Evolutionary conservation across 2,888 invertebrate species (phyloP), one percentile per base, ranked within the genome.

Genomic region (Slavum lentiscoides): DNA sequence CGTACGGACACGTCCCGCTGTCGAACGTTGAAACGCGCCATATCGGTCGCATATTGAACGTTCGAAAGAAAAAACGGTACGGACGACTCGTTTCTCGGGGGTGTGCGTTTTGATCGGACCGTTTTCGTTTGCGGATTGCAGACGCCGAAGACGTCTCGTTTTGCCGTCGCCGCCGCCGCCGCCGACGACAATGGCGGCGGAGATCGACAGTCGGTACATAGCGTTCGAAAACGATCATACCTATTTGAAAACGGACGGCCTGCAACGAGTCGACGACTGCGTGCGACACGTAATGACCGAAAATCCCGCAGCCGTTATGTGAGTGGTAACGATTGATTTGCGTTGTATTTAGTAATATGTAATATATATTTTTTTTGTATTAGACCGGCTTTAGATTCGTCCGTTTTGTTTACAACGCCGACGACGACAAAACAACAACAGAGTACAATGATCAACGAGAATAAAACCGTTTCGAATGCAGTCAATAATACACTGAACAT

Each of bases 161-260:
- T 21, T 39, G 6, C 17, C 53, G 49, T 8, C n/a, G 37, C 21
- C 4, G 11, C n/a, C n/a, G n/a, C n/a, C n/a, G n/a, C n/a, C 53
- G 49, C 15, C n/a, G 37, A 37, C 4, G 11, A 67, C n/a, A 69
- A 70, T 70, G 62, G 58, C 23, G 2, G 64, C 39, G 8, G 64
- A 80, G 2, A 23, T 72, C 2, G 64, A 72, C 30, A 30, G 58
- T 58, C 23, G 80, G 15, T 64, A 19, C 15, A 70, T 72, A 43
- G 80, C 77, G 13, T 80, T 80, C 66, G 64, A 72, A 37, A 80
- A 80, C 9, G 80, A 80, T 66, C 80, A 80, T 19, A 43, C 72
- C 0, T 80, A 80, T 43, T 80, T 72, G 55, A 80, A 80, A 66
- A 80, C n/a, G 1, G 0, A 30, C n/a, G 6, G 5, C 13, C 49